Evolutionary conservation across 2,888 invertebrate genomes (phyloP), one percentile per base, ranked within the genome.

Genomic region (Eupithecia tripunctaria): DNA sequence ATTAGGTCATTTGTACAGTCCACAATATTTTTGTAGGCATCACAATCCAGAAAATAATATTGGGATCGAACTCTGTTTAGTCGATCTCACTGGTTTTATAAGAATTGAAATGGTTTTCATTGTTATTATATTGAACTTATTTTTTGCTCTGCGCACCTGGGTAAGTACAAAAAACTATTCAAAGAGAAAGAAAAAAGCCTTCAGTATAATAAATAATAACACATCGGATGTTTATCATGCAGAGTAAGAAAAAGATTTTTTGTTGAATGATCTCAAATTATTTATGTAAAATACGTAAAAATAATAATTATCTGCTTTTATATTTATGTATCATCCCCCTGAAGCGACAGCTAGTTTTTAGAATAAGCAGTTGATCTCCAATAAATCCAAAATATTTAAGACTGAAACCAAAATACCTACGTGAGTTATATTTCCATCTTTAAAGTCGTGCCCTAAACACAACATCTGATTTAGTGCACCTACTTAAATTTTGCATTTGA

Each of bases 211-310:
- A n/a, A n/a, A 65, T 68, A 68, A 29, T 59, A 70, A 68, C 41
- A 67, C 66, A 36, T 60, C 71, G 73, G 75, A 77, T 76, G 74
- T 76, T 79, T 75, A 73, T 81, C 76, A 71, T 74, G 68, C 77
- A 82, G 81, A 79, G 79, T 86, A 86, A 85, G 82, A 86, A 86
- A 89, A 89, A 68, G 38, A 69, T 76, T 82, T 79, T 87, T 84
- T 89, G 89, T 88, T 88, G 86, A 91, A 88, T 94, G 94, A 94
- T 94, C 94, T 94, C 94, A 94, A 91, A 91, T 92, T 92, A 91
- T 92, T 92, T 91, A 92, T 90, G 86, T 91, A 85, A 87, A 88
- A 88, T 89, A 82, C 73, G 66, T 77, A 85, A 84, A 83, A 82
- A 83, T 85, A 84, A 90, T 89, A 87, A 86, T 87, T 87, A 87